Base-by-base conservation (phyloP, 92 coral and sea anemone species). In the Umimayanthus kanabou region DNA sequence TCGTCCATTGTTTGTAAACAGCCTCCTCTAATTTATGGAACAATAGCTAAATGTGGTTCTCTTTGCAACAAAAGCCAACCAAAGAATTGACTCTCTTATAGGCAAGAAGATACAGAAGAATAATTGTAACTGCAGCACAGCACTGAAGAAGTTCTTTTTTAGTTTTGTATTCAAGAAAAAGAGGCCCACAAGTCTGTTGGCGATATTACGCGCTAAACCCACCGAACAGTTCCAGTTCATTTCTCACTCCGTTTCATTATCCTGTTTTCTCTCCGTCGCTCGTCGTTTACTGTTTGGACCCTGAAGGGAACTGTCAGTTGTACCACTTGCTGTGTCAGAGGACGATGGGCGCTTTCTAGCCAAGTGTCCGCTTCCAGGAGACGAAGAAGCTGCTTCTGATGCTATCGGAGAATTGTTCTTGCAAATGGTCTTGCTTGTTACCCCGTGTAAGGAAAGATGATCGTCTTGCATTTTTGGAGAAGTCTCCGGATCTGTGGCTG, bases 221-320 rank as follows among this genome's bases (percentile, higher is more conserved):
- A 45, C 9, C 50, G 9, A 45, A 45, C 5, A 45, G 50, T 9
- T 45, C 50, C 39, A 14, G 20, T 29, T 71, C 42, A n/a, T 28
- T 11, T 5, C 58, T 71, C 76, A 71, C 29, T 71, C 30, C 10
- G 16, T 71, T 30, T 29, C 30, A 37, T 14, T 70, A 14, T 37
- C 29, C n/a, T 18, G 76, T 71, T 37, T 71, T 9, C 76, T 71
- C 42, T 13, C 77, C 1, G 43, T 26, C 40, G 77, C 77, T 33
- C 40, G 77, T 9, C 77, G 77, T 33, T 73, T 73, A 22, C n/a
- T 28, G 40, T 73, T 73, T 73, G 77, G 77, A 33, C 45, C 43
- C 20, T 8, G 9, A 73, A 73, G 77, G 45, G 6, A 30, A 6
- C 39, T 33, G 22, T 73, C 77, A 7, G 77, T 20, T 6, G 22